Base-by-base conservation (phyloP, 1,140 invertebrate genomes). In the Drosophila auraria region DNA sequence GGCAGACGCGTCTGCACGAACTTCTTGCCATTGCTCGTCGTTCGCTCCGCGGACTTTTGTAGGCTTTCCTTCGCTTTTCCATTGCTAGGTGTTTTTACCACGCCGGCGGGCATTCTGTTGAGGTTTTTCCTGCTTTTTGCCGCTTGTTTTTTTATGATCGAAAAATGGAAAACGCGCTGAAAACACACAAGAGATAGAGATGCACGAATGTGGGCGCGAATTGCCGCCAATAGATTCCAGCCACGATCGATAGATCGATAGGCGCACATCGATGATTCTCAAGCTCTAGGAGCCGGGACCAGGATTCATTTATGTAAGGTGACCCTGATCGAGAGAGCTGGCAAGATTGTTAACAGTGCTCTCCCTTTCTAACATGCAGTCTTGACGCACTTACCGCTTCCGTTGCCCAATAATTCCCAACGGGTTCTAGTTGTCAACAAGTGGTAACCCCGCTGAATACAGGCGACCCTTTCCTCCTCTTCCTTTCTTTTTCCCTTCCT, bases 1-100 rank as follows among this genome's bases (percentile, higher is more conserved):
- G 92, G 93, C 40, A 93, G 72, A 44, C 92, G 86, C 30, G 93
- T 93, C 62, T 93, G 93, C 8, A 93, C 92, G 7, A 93, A 71
- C 56, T 93, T 93, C 44, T 93, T 93, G 57, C 83, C 87, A 56
- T 78, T 78, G 74, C 86, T 92, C 17, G 50, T 49, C 14, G 59
- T 86, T 12, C 65, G 72, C 14, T 84, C 82, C 2, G 68, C 63
- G 14, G 82, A 74, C 17, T 87, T 87, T 33, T 62, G 64, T 11
- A 14, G 0, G 3, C 54, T 63, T 20, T 82, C 82, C n/a, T 81
- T 83, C 0, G 25, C 60, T 56, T 30, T 45, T n/a, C 8, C 60
- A 33, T 63, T 75, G 59, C n/a, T 79, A 23, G 83, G 83, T 42
- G 83, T 87, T 47, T 82, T 87, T n/a, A 87, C 60, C 76, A 72